These are phyloP conservation scores for Lutraria lutraria DNA, from an alignment of 2,888 invertebrate genomes.

Conservation along the genomic window DNA sequence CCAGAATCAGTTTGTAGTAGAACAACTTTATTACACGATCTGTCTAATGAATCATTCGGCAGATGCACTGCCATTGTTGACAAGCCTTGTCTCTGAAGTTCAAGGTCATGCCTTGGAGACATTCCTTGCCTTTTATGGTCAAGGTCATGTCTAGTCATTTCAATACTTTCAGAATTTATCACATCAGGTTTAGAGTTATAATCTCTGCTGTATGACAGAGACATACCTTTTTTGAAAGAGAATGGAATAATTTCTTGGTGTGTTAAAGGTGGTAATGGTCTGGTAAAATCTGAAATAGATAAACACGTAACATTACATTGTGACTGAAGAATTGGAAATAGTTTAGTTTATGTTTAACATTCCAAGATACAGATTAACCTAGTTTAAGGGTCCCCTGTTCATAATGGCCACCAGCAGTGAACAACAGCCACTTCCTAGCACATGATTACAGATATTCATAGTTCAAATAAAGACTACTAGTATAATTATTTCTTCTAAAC, in stretches of 20 bases:
- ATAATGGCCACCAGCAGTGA: too few relatives aligned
- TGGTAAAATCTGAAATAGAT: conserved; percentile 51
- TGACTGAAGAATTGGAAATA: too few relatives aligned
- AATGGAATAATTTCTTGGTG: conserved; percentile 71
- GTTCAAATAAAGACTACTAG: too few relatives aligned
- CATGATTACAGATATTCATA: too few relatives aligned
- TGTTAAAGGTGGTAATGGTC: conserved; percentile 54
- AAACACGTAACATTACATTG: neutral
- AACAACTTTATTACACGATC: conserved; percentile 62
- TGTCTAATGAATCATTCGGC: conserved; percentile 56
- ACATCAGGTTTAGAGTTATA: conserved; percentile 39
- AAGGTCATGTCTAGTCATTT: conserved; percentile 50
- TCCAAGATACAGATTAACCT: too few relatives aligned
- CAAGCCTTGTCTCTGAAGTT: conserved; percentile 38
- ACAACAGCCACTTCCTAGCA: too few relatives aligned
- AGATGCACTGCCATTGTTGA: conserved; percentile 58
- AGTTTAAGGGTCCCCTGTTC: too few relatives aligned
- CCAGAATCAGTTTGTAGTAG: conserved; percentile 64
- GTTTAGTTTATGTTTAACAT: too few relatives aligned
- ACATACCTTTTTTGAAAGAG: conserved; percentile 69
- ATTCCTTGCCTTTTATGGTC: conserved; percentile 25
- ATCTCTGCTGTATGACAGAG: conserved; percentile 52
- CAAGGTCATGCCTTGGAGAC: conserved; percentile 39
- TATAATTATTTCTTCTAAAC: too few relatives aligned
- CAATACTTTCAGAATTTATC: conserved; percentile 48